Conservation (phyloP, 2,797 vertebrate genomes). For the Pseudopleuronectes americanus region DNA sequence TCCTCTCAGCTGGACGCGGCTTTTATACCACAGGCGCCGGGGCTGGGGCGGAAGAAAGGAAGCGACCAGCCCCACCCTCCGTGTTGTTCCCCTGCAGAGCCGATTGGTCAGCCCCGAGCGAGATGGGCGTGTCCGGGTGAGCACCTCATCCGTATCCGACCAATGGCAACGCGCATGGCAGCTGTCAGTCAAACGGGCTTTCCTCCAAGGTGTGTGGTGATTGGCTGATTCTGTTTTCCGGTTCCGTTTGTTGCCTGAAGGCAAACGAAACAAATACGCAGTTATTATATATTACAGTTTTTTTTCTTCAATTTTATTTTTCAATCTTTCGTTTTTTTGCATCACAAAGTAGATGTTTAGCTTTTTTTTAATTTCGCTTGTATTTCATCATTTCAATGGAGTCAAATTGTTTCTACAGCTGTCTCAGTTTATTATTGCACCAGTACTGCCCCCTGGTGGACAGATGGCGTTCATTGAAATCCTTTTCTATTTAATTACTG, state of each 20-base stretch:
- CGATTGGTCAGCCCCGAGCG: slow-evolving; percentile 37
- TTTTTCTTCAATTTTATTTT: not conserved
- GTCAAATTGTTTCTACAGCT: too few species aligned
- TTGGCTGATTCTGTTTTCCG: slow-evolving; percentile 10
- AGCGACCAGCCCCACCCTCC: not conserved
- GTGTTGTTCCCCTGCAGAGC: not conserved
- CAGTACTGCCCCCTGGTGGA: slow-evolving; percentile 61
- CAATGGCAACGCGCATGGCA: slow-evolving; percentile 43
- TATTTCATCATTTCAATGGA: too few species aligned
- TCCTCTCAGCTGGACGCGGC: accelerated
- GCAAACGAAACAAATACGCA: not conserved
- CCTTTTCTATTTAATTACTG: too few species aligned
- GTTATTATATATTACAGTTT: not conserved
- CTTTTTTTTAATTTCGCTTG: too few species aligned
- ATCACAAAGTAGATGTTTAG: not conserved
- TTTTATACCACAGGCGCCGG: slow-evolving; percentile 70
- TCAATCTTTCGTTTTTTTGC: too few species aligned
- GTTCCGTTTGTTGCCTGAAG: not conserved
- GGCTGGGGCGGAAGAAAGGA: slow-evolving; percentile 9
- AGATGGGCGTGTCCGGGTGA: slow-evolving; percentile 32
- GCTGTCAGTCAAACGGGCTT: slow-evolving; percentile 39
- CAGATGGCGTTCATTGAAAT: not conserved
- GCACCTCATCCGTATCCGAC: slow-evolving; percentile 66
- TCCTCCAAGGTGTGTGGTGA: slow-evolving; percentile 16
- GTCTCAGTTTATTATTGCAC: not conserved